These are phyloP conservation scores for Mola mola DNA, from an alignment of 2,113 vertebrate genomes.

Conservation along the genomic window DNA sequence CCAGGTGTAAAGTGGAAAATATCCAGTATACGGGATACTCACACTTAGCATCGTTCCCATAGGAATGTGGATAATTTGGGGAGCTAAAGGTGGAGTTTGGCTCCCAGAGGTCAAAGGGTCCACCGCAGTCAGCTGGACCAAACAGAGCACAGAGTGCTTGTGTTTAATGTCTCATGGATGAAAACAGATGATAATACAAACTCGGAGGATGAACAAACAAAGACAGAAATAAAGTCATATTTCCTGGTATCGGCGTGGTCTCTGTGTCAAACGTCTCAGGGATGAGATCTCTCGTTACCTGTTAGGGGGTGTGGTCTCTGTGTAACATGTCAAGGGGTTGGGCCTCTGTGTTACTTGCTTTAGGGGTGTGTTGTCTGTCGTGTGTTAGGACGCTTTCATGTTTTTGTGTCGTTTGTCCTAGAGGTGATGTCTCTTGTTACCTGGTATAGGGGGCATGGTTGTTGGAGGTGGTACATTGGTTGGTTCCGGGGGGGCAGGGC, in stretches of 20 bases:
- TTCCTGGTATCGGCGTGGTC: too few relatives aligned
- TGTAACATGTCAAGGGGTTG: not conserved
- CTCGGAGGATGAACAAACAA: too few relatives aligned
- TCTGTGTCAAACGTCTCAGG: not conserved
- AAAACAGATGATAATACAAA: too few relatives aligned
- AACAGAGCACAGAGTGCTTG: conserved; percentile 29
- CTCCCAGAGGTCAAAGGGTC: conserved; percentile 89
- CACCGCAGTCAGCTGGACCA: conserved; percentile 89
- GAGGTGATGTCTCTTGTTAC: conserved; percentile 62
- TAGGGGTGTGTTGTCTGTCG: too few relatives aligned
- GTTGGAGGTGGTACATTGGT: conserved; percentile 81
- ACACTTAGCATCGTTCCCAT: conserved; percentile 87
- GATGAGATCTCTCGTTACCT: too few relatives aligned
- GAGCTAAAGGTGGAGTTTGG: conserved; percentile 89
- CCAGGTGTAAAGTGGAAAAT: not conserved
- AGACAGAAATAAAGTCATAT: too few relatives aligned
- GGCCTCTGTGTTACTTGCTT: not conserved
- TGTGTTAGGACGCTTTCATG: too few relatives aligned
- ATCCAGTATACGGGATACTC: conserved; percentile 80
- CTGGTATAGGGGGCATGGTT: conserved; percentile 73
- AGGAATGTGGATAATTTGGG: conserved; percentile 86
- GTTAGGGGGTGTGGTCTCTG: not conserved
- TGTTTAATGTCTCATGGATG: not conserved
- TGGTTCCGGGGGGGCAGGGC: conserved; percentile 82
- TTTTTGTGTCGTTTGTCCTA: too few relatives aligned